Evolutionary conservation across 2,888 invertebrate genomes (phyloP).

Genomic region (Eupithecia subumbrata): DNA sequence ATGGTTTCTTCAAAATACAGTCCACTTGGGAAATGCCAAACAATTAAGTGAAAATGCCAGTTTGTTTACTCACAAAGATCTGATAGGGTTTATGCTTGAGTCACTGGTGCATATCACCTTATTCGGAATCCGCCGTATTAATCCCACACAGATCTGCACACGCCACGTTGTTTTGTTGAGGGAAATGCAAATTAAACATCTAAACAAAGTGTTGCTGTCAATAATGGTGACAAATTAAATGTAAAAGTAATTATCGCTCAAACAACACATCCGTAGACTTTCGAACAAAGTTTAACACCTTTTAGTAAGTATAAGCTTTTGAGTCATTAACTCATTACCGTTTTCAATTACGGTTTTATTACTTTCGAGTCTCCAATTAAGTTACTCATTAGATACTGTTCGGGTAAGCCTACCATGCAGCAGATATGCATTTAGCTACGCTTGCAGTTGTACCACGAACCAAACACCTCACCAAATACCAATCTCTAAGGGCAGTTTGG

Average conservation of each 20-base stretch:
- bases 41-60: conserved; percentile 27
- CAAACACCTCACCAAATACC: too few species aligned
- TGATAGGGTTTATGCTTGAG: conserved; percentile 40
- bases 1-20: conserved; percentile 36
- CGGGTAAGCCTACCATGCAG: too few species aligned
- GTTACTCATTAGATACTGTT: not conserved
- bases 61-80: conserved; percentile 30
- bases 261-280: not conserved
- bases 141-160: conserved; percentile 35
- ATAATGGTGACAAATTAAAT: conserved; percentile 2
- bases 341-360: not conserved
- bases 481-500: too few species aligned
- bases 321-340: not conserved
- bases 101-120: conserved; percentile 45
- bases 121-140: conserved; percentile 41
- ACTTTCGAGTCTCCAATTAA: not conserved
- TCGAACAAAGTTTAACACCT: not conserved
- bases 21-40: conserved; percentile 45
- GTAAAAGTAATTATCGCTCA: not conserved
- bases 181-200: conserved; percentile 25
- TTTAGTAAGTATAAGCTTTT: not conserved
- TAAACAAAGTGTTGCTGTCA: conserved; percentile 13
- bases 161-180: conserved; percentile 19
- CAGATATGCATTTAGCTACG: too few species aligned
- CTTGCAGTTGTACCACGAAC: too few species aligned